phyloP scores from a whole-genome alignment of 2,113 vertebrate genomes.

The Otolemur garnettii region DNA sequence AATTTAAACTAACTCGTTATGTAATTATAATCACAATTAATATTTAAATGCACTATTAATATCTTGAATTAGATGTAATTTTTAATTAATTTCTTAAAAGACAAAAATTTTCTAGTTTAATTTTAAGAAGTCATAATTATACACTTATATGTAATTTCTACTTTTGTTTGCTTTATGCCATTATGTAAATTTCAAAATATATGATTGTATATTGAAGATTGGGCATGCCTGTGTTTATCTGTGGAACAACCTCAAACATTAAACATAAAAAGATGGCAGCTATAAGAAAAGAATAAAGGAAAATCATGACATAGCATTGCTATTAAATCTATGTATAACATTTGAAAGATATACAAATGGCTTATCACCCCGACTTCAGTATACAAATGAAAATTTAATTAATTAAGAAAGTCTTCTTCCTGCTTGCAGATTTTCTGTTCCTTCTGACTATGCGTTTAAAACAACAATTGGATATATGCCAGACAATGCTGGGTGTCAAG shows the following conservation, averaged over 20 bases:
- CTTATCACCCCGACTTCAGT: conserved; percentile 5
- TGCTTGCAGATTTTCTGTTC: conserved; percentile 64
- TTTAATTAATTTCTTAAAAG: neutral
- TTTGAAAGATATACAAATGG: conserved; percentile 4
- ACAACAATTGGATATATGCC: conserved; percentile 72
- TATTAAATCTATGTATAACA: neutral
- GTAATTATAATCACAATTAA: neutral
- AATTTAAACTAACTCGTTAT: neutral
- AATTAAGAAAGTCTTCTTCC: conserved; percentile 56
- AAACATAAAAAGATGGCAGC: neutral
- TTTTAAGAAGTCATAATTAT: neutral
- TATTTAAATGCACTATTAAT: neutral
- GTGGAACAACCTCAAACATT: neutral
- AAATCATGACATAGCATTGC: neutral
- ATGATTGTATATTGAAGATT: neutral
- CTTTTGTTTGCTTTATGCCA: neutral
- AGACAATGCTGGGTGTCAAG: conserved; percentile 71
- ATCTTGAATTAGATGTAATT: neutral
- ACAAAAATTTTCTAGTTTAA: neutral
- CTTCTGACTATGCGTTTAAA: conserved; percentile 67
- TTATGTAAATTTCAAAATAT: neutral
- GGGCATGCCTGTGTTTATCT: neutral
- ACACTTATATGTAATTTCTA: neutral
- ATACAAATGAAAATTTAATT: conserved; percentile 15
- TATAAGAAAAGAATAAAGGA: neutral